Conservation (phyloP, 2,888 invertebrate species). For the Caradrina kadenii region DNA sequence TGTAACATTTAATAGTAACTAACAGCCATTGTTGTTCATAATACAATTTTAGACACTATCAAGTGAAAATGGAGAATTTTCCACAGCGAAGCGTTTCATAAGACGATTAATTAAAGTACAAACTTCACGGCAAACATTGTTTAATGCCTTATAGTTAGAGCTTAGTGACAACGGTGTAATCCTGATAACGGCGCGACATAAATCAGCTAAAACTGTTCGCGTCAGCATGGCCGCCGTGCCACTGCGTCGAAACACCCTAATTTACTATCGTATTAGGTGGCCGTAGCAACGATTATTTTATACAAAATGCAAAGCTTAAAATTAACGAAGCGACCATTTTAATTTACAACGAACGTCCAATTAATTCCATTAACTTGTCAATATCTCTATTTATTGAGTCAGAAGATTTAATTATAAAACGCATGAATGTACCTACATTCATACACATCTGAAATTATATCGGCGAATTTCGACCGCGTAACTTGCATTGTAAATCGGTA, state of each 20-base stretch:
- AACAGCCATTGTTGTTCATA: conserved; percentile 20
- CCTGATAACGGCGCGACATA: conserved; percentile 78
- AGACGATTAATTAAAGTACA: conserved; percentile 64
- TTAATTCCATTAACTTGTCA: conserved; percentile 75
- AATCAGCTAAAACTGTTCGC: conserved; percentile 75
- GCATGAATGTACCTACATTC: conserved; percentile 32
- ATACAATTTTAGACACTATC: conserved; percentile 57
- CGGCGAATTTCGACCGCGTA: conserved; percentile 47
- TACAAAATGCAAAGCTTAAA: conserved; percentile 78
- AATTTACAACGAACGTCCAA: conserved; percentile 76
- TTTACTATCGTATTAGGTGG: conserved; percentile 83
- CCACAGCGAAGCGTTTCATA: conserved; percentile 54
- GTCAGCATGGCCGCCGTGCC: conserved; percentile 74
- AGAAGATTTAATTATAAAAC: conserved; percentile 70
- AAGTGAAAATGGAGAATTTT: conserved; percentile 54
- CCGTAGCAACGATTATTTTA: conserved; percentile 76
- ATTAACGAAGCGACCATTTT: conserved; percentile 77
- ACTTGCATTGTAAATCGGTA: conserved; percentile 52
- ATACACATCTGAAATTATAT: conserved; percentile 48
- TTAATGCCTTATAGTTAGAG: conserved; percentile 69
- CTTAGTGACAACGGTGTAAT: conserved; percentile 78
- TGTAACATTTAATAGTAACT: not conserved
- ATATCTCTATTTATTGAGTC: conserved; percentile 74
- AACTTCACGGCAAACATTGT: conserved; percentile 63
- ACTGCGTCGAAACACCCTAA: conserved; percentile 81